These are phyloP conservation scores for Leontopithecus rosalia DNA, from an alignment of 2,797 vertebrate genomes.

Conservation along the genomic window DNA sequence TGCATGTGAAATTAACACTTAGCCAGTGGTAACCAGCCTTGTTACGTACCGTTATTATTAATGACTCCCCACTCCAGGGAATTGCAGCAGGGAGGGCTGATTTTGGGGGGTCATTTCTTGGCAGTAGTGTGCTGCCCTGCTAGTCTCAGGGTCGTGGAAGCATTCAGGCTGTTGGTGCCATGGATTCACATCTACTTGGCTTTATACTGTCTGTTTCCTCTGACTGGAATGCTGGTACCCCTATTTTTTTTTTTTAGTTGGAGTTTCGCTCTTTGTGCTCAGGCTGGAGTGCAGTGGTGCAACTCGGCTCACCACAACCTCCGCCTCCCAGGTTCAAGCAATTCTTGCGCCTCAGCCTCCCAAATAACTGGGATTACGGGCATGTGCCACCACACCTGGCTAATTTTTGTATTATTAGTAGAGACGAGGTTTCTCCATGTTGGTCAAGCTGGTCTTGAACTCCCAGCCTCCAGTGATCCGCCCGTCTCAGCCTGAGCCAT, in stretches of 20 bases:
- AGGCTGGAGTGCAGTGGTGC: neutral
- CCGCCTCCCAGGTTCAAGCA: neutral
- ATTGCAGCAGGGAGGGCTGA: neutral
- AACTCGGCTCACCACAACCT: neutral
- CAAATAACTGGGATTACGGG: neutral
- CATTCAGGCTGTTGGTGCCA: neutral
- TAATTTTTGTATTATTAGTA: neutral
- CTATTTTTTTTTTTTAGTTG: neutral
- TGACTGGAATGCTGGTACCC: neutral
- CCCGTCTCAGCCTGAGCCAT: no score
- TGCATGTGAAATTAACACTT: neutral
- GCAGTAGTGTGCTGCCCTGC: neutral
- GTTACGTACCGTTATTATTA: neutral
- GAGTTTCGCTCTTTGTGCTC: neutral
- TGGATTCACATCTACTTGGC: neutral
- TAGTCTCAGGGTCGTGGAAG: neutral
- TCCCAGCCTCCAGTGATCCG: no score
- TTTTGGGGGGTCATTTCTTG: neutral
- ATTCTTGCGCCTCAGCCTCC: neutral
- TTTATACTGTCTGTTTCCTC: neutral
- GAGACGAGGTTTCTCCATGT: neutral
- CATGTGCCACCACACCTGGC: neutral
- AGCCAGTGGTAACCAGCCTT: neutral
- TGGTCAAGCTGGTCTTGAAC: neutral
- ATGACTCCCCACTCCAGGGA: neutral